Evolutionary conservation across 2,113 vertebrate species (phyloP).

Genomic region (Pyrgilauda ruficollis): DNA sequence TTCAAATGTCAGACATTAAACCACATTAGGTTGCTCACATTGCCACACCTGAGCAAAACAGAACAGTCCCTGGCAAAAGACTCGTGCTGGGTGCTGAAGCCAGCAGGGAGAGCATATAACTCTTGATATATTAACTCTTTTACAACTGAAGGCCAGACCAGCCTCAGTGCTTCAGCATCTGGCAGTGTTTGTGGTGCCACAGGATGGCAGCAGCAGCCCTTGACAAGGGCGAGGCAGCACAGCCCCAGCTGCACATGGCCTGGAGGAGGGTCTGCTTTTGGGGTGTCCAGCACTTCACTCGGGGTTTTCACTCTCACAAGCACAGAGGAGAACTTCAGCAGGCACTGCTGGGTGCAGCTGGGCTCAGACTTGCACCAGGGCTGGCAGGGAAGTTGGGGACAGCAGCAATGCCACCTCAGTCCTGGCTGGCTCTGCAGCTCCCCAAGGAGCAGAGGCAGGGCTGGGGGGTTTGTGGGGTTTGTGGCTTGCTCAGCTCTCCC

Average conservation of each 20-base stretch:
- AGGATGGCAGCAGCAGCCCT: slow-evolving; percentile 35
- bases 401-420: accelerated
- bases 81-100: accelerated
- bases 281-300: neutral
- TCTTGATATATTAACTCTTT: accelerated
- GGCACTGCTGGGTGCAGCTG: accelerated
- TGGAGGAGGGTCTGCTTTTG: accelerated
- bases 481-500: neutral
- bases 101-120: accelerated
- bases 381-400: accelerated
- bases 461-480: neutral
- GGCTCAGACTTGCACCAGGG: neutral
- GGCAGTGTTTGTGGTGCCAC: neutral
- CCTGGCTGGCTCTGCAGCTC: neutral
- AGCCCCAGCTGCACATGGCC: accelerated
- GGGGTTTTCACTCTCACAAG: neutral
- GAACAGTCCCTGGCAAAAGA: accelerated
- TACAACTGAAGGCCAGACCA: neutral
- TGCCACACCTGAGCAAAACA: neutral
- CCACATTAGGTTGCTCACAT: accelerated
- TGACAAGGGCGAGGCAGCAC: accelerated
- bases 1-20: neutral
- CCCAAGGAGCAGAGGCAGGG: accelerated
- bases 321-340: neutral
- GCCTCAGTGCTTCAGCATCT: accelerated